Evolutionary conservation across 1,140 invertebrate species (phyloP).

Genomic region (Bombus pyrosoma): DNA sequence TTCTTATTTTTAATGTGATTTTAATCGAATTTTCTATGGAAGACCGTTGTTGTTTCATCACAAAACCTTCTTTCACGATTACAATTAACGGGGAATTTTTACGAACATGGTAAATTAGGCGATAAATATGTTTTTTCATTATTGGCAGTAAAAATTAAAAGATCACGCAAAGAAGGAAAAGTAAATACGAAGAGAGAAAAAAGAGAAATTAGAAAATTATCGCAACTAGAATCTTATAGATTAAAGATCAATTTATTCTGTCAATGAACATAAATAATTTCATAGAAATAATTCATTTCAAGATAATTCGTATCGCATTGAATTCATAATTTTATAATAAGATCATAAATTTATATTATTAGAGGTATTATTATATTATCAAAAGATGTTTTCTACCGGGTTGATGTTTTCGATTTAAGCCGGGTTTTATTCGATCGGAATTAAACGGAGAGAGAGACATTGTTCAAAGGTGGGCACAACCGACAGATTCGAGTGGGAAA

Average conservation of each 20-base stretch:
- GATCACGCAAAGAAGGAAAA: no score
- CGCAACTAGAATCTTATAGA: not conserved
- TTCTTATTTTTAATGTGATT: not conserved
- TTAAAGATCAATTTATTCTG: not conserved
- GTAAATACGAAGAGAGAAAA: no score
- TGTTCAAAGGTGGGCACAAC: constrained; percentile 31
- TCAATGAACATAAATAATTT: not conserved
- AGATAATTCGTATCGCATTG: not conserved
- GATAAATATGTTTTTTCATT: no score
- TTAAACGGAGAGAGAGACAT: constrained; percentile 16
- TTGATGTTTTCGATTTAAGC: constrained; percentile 50
- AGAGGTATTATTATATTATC: not conserved
- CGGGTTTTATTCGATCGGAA: constrained; percentile 35
- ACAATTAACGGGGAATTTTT: not conserved
- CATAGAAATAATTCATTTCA: not conserved
- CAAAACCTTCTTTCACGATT: not conserved
- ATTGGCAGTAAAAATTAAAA: no score
- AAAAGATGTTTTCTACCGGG: constrained; percentile 4
- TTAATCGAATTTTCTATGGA: not conserved
- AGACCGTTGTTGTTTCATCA: not conserved
- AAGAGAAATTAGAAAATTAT: not conserved
- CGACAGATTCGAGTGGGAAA: constrained; percentile 37
- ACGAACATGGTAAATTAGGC: not conserved
- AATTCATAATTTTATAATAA: not conserved
- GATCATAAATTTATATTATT: not conserved